Evolutionary conservation across 2,797 vertebrate genomes (phyloP).

Genomic region (Catharus ustulatus): DNA sequence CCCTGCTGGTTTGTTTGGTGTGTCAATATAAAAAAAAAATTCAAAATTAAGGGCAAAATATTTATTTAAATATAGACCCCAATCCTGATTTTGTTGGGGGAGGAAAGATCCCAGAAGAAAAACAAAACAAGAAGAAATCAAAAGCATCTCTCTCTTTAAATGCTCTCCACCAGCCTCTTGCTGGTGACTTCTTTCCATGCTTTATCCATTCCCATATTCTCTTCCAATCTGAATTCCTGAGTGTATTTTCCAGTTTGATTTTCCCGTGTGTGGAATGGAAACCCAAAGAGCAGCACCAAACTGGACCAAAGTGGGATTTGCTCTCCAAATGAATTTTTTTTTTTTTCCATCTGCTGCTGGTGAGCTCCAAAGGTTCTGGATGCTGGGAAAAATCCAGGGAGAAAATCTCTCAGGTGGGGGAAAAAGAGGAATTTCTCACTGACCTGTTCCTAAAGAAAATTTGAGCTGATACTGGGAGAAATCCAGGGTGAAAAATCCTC

Average conservation of each 20-base stretch:
- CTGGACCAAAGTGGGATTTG: not conserved
- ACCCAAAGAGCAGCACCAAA: not conserved
- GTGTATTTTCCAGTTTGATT: not conserved
- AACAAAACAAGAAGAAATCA: not conserved
- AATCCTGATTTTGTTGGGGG: not conserved
- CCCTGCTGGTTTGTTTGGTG: not conserved
- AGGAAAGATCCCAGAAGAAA: not conserved
- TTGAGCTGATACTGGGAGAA: not conserved
- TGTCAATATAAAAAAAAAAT: not conserved
- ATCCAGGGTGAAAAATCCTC: not conserved
- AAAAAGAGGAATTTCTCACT: not conserved
- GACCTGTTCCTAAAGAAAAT: not conserved
- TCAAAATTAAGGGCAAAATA: not conserved
- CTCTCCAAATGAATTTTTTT: not conserved
- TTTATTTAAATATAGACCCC: accelerated
- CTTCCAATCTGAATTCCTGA: not conserved
- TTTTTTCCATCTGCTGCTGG: not conserved
- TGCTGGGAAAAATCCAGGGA: not conserved
- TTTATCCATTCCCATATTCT: not conserved
- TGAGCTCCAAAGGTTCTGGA: not conserved
- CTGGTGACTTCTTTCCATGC: not conserved
- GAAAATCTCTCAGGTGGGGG: no score
- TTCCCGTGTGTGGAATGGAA: not conserved
- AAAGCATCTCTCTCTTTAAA: not conserved
- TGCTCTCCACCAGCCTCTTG: not conserved